Base-by-base conservation (phyloP, 2,888 invertebrate species). In the Euclidia mi region DNA sequence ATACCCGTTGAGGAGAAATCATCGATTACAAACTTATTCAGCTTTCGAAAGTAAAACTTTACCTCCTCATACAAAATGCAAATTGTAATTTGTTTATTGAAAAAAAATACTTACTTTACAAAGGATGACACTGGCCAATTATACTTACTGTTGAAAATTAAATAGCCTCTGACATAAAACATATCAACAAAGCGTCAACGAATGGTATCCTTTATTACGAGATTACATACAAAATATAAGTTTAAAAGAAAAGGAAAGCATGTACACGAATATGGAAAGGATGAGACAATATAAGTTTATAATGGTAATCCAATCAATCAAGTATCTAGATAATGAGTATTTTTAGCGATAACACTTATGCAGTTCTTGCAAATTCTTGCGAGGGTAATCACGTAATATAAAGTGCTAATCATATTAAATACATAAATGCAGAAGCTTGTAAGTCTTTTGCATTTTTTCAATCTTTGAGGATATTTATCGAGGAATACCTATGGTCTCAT, bases 201-300 rank as follows among this genome's bases (percentile, higher is more conserved):
- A n/a, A n/a, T n/a, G n/a, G n/a, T n/a, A n/a, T n/a, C n/a, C n/a
- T n/a, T n/a, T n/a, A n/a, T n/a, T n/a, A n/a, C n/a, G n/a, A n/a
- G n/a, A n/a, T n/a, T n/a, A n/a, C n/a, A 25, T 25, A 25, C 4
- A 25, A 7, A 25, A 25, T 6, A 25, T 7, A 0, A 4, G 29
- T 11, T 25, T n/a, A 29, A 40, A 14, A 3, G 20, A 9, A 45
- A 31, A n/a, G 7, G 12, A 37, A 42, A 68, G 56, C 53, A 86
- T 87, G 88, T 88, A 85, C 82, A 76, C 86, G 9, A 81, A 82
- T 53, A 82, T 87, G 2, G 78, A 87, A 59, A 83, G 84, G 76
- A 87, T 86, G 34, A 80, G 85, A 64, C 89, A 91, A 68, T 93
- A 91, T 65, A 83, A 87, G 64, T 91, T 92, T 76, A 82, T 88